phyloP scores from a whole-genome alignment of 2,888 invertebrate genomes.

The Platycnemis pennipes region DNA sequence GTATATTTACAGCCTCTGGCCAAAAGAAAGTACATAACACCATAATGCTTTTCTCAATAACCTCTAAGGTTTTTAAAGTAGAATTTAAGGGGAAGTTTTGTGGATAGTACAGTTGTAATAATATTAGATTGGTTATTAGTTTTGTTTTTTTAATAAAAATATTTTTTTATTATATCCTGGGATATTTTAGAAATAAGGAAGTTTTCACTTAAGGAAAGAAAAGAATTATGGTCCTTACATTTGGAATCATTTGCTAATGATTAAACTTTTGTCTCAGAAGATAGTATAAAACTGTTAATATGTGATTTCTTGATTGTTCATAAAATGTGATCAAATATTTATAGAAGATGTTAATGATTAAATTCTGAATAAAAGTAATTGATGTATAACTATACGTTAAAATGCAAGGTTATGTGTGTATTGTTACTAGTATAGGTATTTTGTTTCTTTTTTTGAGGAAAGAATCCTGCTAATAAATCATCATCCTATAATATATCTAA shows the following conservation, averaged over 20 bases:
- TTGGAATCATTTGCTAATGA: too few relatives aligned
- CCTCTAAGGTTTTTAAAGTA: too few relatives aligned
- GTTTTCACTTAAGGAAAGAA: too few relatives aligned
- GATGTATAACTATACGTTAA: not conserved
- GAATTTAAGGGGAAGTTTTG: too few relatives aligned
- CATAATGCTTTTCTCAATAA: too few relatives aligned
- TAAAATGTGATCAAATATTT: not conserved
- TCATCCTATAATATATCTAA: not conserved
- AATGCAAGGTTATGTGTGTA: not conserved
- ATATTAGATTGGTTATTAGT: too few relatives aligned
- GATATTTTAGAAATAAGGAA: too few relatives aligned
- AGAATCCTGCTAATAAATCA: not conserved
- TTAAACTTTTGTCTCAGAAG: not conserved
- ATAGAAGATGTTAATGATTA: not conserved
- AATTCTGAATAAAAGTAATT: not conserved
- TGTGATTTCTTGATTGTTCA: not conserved
- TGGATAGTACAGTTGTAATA: too few relatives aligned
- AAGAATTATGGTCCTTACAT: too few relatives aligned
- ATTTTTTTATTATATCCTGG: too few relatives aligned
- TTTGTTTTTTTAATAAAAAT: too few relatives aligned
- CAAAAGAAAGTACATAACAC: not conserved
- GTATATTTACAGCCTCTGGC: too few relatives aligned
- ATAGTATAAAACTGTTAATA: not conserved
- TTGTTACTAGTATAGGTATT: not conserved
- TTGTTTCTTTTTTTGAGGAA: not conserved